A percentile compares a stretch with the other conserved stretches of the same genome.
Evolutionary conservation across 2,888 invertebrate genomes (phyloP).

Genomic region (Hydrotaea diabolus): DNA sequence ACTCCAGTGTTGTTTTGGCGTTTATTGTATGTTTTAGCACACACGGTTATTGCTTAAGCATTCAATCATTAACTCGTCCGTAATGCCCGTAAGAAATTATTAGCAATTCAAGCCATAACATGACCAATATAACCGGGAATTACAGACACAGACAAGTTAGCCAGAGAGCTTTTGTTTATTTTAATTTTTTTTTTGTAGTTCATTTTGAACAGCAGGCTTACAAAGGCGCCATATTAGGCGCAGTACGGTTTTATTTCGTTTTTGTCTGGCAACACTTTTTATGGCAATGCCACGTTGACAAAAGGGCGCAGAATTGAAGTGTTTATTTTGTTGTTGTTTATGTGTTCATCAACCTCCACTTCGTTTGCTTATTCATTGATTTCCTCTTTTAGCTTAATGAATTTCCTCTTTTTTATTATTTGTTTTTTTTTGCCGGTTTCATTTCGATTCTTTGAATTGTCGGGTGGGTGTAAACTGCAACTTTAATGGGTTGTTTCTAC

Average conservation of each 20-base stretch:
- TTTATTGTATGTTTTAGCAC: neutral
- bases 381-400: neutral
- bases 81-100: neutral
- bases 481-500: neutral
- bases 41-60: neutral
- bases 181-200: neutral
- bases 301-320: conserved; percentile 25
- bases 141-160: neutral
- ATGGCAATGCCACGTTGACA: conserved; percentile 34
- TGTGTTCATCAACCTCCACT: neutral
- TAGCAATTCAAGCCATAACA: neutral
- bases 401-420: neutral
- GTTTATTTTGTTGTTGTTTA: neutral
- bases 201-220: neutral
- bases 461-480: neutral
- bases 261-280: conserved; percentile 43
- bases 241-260: neutral
- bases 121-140: neutral
- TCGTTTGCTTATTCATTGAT: neutral
- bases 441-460: conserved; percentile 1
- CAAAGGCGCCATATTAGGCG: conserved; percentile 10
- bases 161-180: neutral
- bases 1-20: neutral
- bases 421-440: neutral
- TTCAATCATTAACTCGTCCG: conserved; percentile 1